Evolutionary conservation across 2,797 vertebrate genomes (phyloP).

Genomic region (Cyprinella venusta): DNA sequence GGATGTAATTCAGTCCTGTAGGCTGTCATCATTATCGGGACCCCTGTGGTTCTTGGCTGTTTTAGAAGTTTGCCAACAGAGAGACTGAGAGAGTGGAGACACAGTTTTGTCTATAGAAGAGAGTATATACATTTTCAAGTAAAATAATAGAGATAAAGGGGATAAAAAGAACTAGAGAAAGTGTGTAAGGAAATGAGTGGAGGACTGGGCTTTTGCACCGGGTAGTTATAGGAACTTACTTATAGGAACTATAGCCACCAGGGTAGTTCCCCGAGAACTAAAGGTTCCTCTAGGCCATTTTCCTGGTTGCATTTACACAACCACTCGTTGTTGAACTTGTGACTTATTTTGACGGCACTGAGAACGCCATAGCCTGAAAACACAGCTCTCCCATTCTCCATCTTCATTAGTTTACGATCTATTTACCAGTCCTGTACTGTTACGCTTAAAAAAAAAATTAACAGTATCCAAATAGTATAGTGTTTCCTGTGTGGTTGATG

Average conservation of each 20-base stretch:
- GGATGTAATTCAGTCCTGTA: constrained; percentile 62
- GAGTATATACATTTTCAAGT: not conserved
- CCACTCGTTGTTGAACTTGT: not conserved
- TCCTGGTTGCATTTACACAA: too few species aligned
- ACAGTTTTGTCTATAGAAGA: not conserved
- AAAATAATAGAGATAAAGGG: not conserved
- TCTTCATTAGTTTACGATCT: too few species aligned
- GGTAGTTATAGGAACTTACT: not conserved
- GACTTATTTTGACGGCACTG: not conserved
- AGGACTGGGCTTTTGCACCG: not conserved
- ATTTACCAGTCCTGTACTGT: not conserved
- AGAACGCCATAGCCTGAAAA: too few species aligned
- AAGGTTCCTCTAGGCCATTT: not conserved
- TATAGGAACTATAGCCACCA: too few species aligned
- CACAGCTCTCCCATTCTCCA: too few species aligned
- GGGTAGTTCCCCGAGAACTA: not conserved
- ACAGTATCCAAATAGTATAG: not conserved
- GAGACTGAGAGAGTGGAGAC: not conserved
- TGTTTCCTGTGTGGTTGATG: too few species aligned
- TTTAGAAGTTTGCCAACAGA: constrained; percentile 13
- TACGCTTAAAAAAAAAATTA: not conserved
- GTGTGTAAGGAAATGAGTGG: not conserved
- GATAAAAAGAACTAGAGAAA: constrained; percentile 18
- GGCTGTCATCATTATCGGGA: constrained; percentile 49
- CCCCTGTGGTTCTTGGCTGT: constrained; percentile 41